Base-by-base conservation (phyloP, 2,888 invertebrate genomes). In the Axea sp. region DNA sequence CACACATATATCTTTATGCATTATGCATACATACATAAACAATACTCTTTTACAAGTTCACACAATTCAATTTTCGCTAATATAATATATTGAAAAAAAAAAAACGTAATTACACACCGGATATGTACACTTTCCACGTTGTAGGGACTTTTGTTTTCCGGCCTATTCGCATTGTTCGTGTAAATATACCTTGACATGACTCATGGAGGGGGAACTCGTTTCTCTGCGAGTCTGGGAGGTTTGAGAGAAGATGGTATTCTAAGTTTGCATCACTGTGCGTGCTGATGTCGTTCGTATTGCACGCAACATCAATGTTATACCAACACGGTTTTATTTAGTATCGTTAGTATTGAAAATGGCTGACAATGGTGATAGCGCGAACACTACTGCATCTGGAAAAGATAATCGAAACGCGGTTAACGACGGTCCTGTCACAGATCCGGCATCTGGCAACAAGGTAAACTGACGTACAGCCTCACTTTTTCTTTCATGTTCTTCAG, bases 351-450 rank as follows among this genome's bases (percentile, higher is more conserved):
- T 76, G 76, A 86, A 85, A 82, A 86, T 86, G 86, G 86, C 86
- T 78, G 86, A 86, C 83, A 83, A 80, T 80, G 84, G 84, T 65
- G 85, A 85, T 60, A 81, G 80, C 77, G 78, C 80, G 77, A 83
- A 80, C 67, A 78, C 76, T 64, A 78, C 80, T 59, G 79, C 82
- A 47, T 83, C 85, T 39, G 83, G 84, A 53, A 86, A 86, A 82
- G 85, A 83, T 65, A 77, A 76, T 75, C 82, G 82, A 78, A 82
- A 81, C 75, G 76, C 91, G 49, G 90, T 93, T 5, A 91, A 91
- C 78, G 94, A 94, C 87, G 92, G 92, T 82, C 94, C 94, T 59
- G 91, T 94, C 77, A 94, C 93, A 30, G 94, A 94, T 87, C 94
- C 94, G 67, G 93, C 93, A 35, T 93, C 93, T 73, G 88, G 87